Conservation (phyloP, 2,888 invertebrate genomes). For the Lamellibrachia columna region DNA sequence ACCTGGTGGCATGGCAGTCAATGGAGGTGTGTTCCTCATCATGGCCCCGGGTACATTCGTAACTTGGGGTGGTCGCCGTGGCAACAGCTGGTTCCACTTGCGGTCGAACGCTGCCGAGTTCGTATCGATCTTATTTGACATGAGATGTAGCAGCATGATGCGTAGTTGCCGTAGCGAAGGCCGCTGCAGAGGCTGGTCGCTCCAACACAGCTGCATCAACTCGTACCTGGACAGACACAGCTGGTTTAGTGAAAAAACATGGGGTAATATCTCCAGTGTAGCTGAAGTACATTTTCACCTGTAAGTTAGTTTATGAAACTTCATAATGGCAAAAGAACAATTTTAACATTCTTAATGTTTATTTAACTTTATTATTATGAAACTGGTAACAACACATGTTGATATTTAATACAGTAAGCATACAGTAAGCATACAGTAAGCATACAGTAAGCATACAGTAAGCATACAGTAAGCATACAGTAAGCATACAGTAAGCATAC, state of each 20-base stretch:
- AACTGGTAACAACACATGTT: no score
- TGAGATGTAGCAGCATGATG: constrained; percentile 68
- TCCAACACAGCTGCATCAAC: constrained; percentile 80
- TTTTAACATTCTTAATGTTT: background rate
- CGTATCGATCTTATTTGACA: constrained; percentile 55
- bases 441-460: no score
- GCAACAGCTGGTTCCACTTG: constrained; percentile 73
- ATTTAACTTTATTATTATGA: no score
- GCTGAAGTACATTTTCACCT: background rate
- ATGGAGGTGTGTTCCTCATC: background rate
- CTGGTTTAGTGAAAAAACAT: background rate
- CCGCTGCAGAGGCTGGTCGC: constrained; percentile 62
- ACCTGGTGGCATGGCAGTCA: constrained; percentile 23
- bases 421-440: no score
- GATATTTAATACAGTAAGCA: no score
- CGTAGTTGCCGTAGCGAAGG: constrained; percentile 70
- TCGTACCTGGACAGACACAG: constrained; percentile 61
- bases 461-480: no score
- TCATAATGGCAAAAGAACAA: background rate
- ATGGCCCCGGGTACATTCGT: background rate
- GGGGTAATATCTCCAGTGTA: background rate
- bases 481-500: no score
- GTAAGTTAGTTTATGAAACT: background rate
- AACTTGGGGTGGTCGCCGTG: constrained; percentile 33
- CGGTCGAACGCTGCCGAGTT: constrained; percentile 73